Conservation (phyloP, 1,140 invertebrate genomes). For the Trachelipus rathkii region DNA sequence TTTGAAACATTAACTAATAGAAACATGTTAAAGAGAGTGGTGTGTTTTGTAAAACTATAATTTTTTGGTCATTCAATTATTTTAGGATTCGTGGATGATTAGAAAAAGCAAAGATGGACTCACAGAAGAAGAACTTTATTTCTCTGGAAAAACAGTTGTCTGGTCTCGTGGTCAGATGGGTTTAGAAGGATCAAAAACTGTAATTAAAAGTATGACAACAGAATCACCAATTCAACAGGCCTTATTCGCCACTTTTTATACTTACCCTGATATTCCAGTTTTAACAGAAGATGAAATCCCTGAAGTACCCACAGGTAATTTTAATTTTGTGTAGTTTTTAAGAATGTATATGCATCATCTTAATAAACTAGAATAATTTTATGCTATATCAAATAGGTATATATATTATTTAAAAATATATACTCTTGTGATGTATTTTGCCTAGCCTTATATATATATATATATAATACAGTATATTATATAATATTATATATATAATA, state of each 20-base stretch:
- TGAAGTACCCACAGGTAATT: conserved; percentile 43
- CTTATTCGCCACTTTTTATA: conserved; percentile 69
- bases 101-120: conserved; percentile 14
- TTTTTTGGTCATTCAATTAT: not conserved
- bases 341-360: conserved; percentile 3
- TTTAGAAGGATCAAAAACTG: conserved; percentile 44
- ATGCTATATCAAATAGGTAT: not conserved
- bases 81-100: not conserved
- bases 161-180: conserved; percentile 13
- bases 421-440: too few relatives aligned
- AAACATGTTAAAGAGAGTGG: too few relatives aligned
- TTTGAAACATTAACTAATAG: too few relatives aligned
- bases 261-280: conserved; percentile 50
- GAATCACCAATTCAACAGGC: conserved; percentile 76
- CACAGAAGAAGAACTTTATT: conserved; percentile 14
- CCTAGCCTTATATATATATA: too few relatives aligned
- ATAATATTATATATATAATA: too few relatives aligned
- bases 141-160: not conserved
- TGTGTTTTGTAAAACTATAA: not conserved
- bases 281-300: conserved; percentile 39
- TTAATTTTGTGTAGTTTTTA: too few relatives aligned
- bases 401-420: too few relatives aligned
- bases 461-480: too few relatives aligned
- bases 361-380: not conserved
- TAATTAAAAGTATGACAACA: conserved; percentile 67